Conservation (phyloP, 2,888 invertebrate genomes). For the Sminthurides aquaticus region DNA sequence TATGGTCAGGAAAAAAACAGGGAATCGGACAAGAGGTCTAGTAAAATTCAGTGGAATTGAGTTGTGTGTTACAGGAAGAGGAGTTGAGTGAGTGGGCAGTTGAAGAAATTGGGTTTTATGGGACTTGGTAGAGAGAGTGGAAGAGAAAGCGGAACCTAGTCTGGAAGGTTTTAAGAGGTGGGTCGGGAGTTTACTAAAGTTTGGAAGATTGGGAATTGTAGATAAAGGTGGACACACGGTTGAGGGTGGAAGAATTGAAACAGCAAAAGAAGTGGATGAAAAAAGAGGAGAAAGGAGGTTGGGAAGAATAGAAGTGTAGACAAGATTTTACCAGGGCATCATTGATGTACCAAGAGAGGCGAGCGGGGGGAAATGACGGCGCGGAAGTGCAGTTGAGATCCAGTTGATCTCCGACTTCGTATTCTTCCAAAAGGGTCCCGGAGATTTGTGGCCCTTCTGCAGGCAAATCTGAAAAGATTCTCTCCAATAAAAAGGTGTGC, state of each 20-base stretch:
- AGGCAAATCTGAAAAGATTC: constrained; percentile 37
- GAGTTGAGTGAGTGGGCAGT: too few relatives aligned
- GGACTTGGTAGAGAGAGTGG: neutral
- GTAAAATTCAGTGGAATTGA: neutral
- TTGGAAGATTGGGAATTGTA: neutral
- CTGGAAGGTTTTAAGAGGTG: too few relatives aligned
- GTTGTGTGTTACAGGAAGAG: too few relatives aligned
- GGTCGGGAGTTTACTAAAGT: too few relatives aligned
- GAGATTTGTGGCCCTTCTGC: constrained; percentile 40
- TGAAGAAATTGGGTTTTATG: neutral
- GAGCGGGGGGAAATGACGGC: constrained; percentile 40
- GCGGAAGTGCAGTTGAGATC: constrained; percentile 40
- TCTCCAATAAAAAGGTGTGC: too few relatives aligned
- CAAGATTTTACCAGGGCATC: constrained; percentile 38
- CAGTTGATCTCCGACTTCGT: constrained; percentile 39
- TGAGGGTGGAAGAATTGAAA: too few relatives aligned
- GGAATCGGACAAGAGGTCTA: neutral
- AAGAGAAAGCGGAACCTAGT: neutral
- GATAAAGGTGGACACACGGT: neutral
- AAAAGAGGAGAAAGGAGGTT: neutral
- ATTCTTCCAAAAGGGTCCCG: constrained; percentile 39
- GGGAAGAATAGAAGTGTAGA: neutral
- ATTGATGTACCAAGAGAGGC: constrained; percentile 41
- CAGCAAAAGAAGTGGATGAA: too few relatives aligned
- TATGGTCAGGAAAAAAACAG: neutral